Evolutionary conservation across 2,113 vertebrate genomes (phyloP).

Genomic region (Arvicanthis niloticus): DNA sequence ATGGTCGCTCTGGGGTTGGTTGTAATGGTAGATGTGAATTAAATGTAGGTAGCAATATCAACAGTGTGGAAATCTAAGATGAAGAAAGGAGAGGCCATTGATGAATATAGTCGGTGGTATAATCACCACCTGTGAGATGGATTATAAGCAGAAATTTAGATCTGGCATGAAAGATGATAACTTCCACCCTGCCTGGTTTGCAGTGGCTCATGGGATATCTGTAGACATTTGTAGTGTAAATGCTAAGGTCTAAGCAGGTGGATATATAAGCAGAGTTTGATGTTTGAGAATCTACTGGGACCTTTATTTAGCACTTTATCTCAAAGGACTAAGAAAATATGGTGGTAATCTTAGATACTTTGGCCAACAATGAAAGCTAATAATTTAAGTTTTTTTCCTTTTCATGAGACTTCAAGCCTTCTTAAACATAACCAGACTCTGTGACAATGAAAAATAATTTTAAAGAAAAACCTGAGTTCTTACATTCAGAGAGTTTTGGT

Average conservation of each 20-base stretch:
- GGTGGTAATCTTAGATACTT: background rate
- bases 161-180: background rate
- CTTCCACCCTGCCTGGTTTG: background rate
- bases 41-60: background rate
- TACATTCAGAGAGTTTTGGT: background rate
- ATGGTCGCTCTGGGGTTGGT: fast-evolving
- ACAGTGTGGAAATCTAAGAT: background rate
- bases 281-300: background rate
- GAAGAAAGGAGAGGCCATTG: background rate
- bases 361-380: background rate
- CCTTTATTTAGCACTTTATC: background rate
- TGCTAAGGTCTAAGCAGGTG: background rate
- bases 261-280: background rate
- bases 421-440: background rate
- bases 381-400: background rate
- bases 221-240: background rate
- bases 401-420: background rate
- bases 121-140: background rate
- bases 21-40: background rate
- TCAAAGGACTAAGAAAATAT: background rate
- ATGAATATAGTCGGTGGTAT: no score
- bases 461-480: background rate
- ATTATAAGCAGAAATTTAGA: background rate
- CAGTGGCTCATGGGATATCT: background rate
- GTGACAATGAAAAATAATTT: background rate